Base-by-base conservation (phyloP, 2,888 invertebrate species). In the Globia sparganii region DNA sequence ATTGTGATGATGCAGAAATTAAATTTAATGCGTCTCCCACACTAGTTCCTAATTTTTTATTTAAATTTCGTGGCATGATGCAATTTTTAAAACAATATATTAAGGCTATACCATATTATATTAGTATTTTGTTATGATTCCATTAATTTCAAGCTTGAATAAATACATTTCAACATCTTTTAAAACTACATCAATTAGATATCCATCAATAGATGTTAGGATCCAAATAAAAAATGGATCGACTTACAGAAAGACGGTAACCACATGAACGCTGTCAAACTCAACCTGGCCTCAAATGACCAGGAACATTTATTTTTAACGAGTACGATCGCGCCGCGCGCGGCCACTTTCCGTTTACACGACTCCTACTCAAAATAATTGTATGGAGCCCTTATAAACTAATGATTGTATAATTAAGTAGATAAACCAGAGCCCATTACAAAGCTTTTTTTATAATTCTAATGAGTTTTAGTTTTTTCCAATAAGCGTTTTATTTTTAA, bases 21-120 rank as follows among this genome's bases (percentile, higher is more conserved):
- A 18, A 61, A 62, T 6, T 61, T 5, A 59, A 58, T 59, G 53
- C 3, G 18, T 37, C 58, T 78, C 80, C 78, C 65, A 78, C 80
- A 59, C 58, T 53, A 62, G 6, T 53, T 18, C 56, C 43, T 56
- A 56, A 64, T 56, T 11, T 11, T 56, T 58, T 37, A 58, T 66
- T 53, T 59, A 28, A 78, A 72, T 78, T 18, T 65, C 34, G 25
- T 71, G 13, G 6, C 21, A 15, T 53, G 53, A 73, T 59, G 43
- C 28, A 76, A 75, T 37, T 56, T 34, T 43, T 18, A 46, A 37
- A 72, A 28, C 15, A 72, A 18, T 61, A 61, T 28, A 70, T 46
- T 21, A 31, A 37, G 13, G 13, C 18, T 61, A 21, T 18, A 25
- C 25, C 25, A 8, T 21, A n/a, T n/a, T 9, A 53, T 53, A 53